Evolutionary conservation across 2,113 vertebrate species (phyloP).

Genomic region (Oncorhynchus mykiss): DNA sequence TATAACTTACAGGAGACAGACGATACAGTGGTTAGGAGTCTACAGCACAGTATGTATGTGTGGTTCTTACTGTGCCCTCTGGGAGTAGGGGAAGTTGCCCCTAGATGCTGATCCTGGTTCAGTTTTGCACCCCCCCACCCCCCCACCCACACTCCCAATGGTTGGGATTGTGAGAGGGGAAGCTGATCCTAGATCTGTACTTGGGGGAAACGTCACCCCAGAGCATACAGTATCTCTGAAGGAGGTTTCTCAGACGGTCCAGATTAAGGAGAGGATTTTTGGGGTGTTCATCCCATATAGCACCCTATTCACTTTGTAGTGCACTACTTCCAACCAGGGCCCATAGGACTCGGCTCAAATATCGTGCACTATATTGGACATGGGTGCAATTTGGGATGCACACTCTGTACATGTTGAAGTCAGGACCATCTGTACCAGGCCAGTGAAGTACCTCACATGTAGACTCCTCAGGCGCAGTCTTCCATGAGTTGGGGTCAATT

Average conservation of each 20-base stretch:
- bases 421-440: conserved; percentile 15
- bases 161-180: no score
- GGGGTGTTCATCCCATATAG: neutral
- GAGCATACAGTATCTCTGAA: neutral
- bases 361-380: no score
- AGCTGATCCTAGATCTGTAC: neutral
- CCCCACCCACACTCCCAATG: no score
- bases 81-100: neutral
- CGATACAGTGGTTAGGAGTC: conserved; percentile 48
- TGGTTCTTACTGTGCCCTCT: neutral
- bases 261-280: conserved; percentile 22
- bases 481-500: no score
- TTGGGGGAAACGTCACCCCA: neutral
- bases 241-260: conserved; percentile 18
- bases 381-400: neutral
- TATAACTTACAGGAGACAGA: conserved; percentile 33
- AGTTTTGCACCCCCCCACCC: no score
- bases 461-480: conserved; percentile 17
- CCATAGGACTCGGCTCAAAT: no score
- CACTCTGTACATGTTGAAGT: conserved; percentile 12
- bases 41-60: conserved; percentile 22
- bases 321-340: no score
- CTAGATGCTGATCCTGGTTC: no score
- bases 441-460: conserved; percentile 15
- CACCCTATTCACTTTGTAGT: no score